These are phyloP conservation scores for Pristiophorus japonicus DNA, from an alignment of 2,113 vertebrate species.

Conservation along the genomic window DNA sequence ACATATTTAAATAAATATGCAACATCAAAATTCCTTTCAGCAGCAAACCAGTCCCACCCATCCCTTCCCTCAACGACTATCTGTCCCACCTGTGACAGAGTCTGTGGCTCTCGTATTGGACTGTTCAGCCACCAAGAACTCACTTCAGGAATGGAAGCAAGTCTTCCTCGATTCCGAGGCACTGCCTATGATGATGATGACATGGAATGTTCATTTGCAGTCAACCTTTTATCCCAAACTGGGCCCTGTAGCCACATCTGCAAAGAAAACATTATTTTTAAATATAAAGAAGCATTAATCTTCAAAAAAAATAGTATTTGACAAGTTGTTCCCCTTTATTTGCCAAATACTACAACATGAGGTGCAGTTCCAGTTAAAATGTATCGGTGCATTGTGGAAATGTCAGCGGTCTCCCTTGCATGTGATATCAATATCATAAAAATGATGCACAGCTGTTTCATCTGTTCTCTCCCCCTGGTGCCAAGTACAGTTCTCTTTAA, in stretches of 20 bases:
- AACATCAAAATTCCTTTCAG: no score
- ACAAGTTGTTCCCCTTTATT: background rate
- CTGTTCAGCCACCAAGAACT: no score
- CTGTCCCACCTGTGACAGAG: no score
- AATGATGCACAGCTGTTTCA: background rate
- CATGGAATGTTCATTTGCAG: background rate
- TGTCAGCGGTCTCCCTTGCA: background rate
- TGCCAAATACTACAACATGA: slow-evolving; percentile 10
- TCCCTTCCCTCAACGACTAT: no score
- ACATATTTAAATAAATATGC: background rate
- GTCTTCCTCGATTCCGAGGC: no score
- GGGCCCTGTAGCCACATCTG: background rate
- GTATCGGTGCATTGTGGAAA: slow-evolving; percentile 20
- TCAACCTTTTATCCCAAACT: background rate
- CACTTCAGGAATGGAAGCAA: no score
- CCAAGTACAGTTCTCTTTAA: background rate
- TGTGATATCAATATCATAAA: background rate
- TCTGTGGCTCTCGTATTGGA: no score
- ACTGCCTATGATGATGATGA: no score
- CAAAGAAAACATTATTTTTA: slow-evolving; percentile 1
- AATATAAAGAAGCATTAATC: background rate
- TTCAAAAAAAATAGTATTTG: slow-evolving; percentile 15
- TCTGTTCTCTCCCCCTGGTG: background rate
- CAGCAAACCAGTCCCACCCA: no score
- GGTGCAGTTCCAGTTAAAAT: background rate